These are phyloP conservation scores for Lasioglossum vierecki DNA, from an alignment of 2,888 invertebrate species.

Conservation along the genomic window DNA sequence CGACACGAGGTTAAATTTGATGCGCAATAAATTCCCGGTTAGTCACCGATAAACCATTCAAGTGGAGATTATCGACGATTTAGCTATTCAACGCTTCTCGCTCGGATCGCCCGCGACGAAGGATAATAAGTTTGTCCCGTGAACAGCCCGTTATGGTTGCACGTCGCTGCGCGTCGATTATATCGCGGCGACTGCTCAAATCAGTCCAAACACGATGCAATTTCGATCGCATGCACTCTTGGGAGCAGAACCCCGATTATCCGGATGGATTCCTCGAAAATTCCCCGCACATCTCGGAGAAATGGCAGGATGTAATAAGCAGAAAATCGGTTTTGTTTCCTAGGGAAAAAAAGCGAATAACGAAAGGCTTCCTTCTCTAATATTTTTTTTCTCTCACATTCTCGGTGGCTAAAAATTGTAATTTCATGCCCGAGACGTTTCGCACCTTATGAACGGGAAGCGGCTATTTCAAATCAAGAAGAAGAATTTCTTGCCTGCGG, in stretches of 20 bases:
- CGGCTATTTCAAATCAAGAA: conserved; percentile 18
- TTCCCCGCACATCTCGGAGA: background rate
- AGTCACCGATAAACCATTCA: conserved; percentile 50
- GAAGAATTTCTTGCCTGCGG: conserved; percentile 1
- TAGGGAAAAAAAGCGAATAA: background rate
- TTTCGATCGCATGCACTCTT: no score
- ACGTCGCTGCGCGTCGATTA: background rate
- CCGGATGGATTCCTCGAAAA: background rate
- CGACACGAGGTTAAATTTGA: conserved; percentile 55
- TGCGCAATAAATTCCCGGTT: conserved; percentile 57
- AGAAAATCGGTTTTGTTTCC: background rate
- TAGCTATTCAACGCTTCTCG: conserved; percentile 23
- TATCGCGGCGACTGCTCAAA: background rate
- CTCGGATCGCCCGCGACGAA: background rate
- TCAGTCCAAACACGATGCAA: background rate
- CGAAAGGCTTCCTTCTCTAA: no score
- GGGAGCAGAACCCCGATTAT: no score
- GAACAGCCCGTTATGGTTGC: background rate
- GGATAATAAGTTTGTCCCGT: conserved; percentile 7
- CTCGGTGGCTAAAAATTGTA: background rate
- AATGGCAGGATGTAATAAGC: background rate
- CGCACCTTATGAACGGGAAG: background rate
- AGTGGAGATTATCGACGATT: conserved; percentile 56
- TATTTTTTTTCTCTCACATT: background rate
- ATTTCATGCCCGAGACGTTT: conserved; percentile 13